Evolutionary conservation across 1,140 invertebrate species (phyloP).

Genomic region (Sitobion miscanthi): DNA sequence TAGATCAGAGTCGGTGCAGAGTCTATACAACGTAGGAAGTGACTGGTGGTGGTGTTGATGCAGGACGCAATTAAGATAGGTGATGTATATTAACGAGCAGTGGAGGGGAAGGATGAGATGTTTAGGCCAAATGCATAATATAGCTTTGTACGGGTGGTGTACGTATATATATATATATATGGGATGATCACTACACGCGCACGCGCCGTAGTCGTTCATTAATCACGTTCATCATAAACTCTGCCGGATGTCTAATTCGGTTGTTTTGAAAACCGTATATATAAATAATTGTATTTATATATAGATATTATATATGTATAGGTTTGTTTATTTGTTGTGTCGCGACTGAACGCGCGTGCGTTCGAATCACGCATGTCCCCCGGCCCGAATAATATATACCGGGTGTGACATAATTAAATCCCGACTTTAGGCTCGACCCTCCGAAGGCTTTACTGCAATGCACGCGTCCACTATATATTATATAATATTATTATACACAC

Average conservation of each 20-base stretch:
- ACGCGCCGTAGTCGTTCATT: constrained; percentile 2
- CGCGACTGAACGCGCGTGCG: neutral
- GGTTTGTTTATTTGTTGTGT: neutral
- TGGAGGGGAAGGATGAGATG: neutral
- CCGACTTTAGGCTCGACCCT: neutral
- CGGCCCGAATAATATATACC: neutral
- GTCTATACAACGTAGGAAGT: too few relatives aligned
- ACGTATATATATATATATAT: neutral
- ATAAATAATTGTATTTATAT: neutral
- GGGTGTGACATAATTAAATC: constrained; percentile 48
- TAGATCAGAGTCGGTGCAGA: neutral
- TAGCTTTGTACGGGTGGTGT: neutral
- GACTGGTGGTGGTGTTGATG: neutral
- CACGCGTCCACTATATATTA: neutral
- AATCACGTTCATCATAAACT: constrained; percentile 34
- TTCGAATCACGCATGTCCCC: neutral
- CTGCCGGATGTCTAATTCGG: constrained; percentile 37
- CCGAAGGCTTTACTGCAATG: too few relatives aligned
- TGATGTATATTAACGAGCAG: neutral
- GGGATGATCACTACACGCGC: neutral
- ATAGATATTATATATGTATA: neutral
- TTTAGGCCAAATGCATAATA: neutral
- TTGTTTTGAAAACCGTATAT: constrained; percentile 9
- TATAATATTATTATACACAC: neutral
- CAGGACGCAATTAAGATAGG: neutral